These are phyloP conservation scores for Argyrosomus japonicus DNA, from an alignment of 2,113 vertebrate genomes.

Conservation along the genomic window DNA sequence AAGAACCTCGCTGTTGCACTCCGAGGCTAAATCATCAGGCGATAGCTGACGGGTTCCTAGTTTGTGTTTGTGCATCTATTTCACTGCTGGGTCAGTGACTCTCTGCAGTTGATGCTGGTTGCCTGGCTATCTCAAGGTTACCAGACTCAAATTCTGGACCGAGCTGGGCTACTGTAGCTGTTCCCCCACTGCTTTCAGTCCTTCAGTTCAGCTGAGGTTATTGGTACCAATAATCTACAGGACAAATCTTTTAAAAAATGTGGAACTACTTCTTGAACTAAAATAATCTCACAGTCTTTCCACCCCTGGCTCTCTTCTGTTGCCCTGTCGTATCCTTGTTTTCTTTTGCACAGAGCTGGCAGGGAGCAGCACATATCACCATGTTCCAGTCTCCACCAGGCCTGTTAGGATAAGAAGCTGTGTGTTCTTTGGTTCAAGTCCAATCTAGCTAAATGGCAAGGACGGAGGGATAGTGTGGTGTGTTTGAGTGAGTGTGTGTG, in stretches of 20 bases:
- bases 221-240: background rate
- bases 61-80: too few species aligned
- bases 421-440: conserved; percentile 32
- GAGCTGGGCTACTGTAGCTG: background rate
- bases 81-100: too few species aligned
- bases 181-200: background rate
- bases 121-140: too few species aligned
- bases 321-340: background rate
- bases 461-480: background rate
- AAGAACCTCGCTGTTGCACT: too few species aligned
- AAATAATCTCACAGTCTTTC: background rate
- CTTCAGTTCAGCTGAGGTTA: background rate
- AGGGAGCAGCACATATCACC: conserved; percentile 25
- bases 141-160: background rate
- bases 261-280: background rate
- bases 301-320: background rate
- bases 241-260: background rate
- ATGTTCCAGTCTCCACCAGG: conserved; percentile 38
- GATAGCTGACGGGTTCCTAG: too few species aligned
- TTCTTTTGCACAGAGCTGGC: conserved; percentile 5
- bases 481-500: conserved; percentile 5
- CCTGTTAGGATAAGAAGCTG: conserved; percentile 28
- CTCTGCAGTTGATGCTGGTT: too few species aligned
- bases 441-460: background rate
- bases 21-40: too few species aligned